Evolutionary conservation across 2,888 invertebrate species (phyloP).

Genomic region (Meta bourneti): DNA sequence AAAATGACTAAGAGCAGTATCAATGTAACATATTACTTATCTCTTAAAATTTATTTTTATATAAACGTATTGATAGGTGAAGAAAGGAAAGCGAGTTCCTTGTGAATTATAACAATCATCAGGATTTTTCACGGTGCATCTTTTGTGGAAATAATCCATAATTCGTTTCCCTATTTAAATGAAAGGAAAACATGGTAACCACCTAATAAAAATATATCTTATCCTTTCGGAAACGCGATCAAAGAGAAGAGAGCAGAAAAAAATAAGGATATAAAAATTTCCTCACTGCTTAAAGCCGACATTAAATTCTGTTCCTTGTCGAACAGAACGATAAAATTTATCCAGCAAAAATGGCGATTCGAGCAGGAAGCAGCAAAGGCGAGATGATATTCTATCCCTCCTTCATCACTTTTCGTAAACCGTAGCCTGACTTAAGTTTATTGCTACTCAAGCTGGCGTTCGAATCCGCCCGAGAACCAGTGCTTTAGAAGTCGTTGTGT

Average conservation of each 20-base stretch:
- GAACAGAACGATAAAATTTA: constrained; percentile 68
- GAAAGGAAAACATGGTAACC: constrained; percentile 31
- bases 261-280: constrained; percentile 51
- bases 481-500: constrained; percentile 62
- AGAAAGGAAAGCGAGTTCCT: too few species aligned
- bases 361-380: constrained; percentile 27
- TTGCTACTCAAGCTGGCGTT: constrained; percentile 63
- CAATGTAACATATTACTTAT: too few species aligned
- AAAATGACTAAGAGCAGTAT: too few species aligned
- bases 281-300: constrained; percentile 50
- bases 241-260: constrained; percentile 8
- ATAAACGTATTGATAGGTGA: too few species aligned
- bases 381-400: not conserved
- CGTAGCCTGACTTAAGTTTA: constrained; percentile 48
- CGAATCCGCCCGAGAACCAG: constrained; percentile 47
- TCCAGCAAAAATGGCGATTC: constrained; percentile 52
- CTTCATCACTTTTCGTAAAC: constrained; percentile 58
- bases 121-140: too few species aligned
- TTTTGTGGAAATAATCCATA: too few species aligned
- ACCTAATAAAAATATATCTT: constrained; percentile 50
- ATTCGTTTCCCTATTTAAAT: not conserved
- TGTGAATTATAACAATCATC: too few species aligned
- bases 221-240: constrained; percentile 30
- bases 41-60: too few species aligned
- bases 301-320: constrained; percentile 70